Conservation (phyloP, 1,140 invertebrate genomes). For the Melanaphis sacchari region DNA sequence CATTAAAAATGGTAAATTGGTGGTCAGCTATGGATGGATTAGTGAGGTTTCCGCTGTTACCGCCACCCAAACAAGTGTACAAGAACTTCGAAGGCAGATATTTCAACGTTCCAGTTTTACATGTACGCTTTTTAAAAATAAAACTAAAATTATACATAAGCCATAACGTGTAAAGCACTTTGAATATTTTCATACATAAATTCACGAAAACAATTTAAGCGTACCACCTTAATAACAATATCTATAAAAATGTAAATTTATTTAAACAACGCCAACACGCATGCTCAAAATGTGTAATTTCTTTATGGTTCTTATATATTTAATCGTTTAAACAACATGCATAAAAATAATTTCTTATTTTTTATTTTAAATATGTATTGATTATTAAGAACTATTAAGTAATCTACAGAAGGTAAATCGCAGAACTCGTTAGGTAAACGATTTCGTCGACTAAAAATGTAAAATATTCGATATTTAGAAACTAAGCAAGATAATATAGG, state of each 20-base stretch:
- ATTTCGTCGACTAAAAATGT: not conserved
- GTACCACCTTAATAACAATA: not conserved
- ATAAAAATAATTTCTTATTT: not conserved
- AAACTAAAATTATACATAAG: not conserved
- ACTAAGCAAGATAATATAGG: too few relatives aligned
- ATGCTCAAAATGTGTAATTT: not conserved
- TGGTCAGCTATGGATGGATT: constrained; percentile 69
- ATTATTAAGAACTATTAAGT: not conserved
- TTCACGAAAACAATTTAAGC: not conserved
- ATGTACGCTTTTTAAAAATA: constrained; percentile 66
- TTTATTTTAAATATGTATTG: not conserved
- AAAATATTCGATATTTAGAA: not conserved
- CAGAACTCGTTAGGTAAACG: not conserved
- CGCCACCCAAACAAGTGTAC: constrained; percentile 68
- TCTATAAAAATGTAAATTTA: not conserved
- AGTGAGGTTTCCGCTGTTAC: constrained; percentile 70
- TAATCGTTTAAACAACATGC: not conserved
- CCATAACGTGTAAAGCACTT: not conserved
- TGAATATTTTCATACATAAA: not conserved
- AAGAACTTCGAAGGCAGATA: constrained; percentile 70
- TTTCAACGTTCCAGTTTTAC: constrained; percentile 73
- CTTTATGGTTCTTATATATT: not conserved
- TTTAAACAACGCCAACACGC: not conserved
- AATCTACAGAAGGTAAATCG: not conserved
- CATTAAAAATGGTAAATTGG: constrained; percentile 72